These are phyloP conservation scores for Nemoura dubitans DNA, from an alignment of 2,888 invertebrate species.

Conservation along the genomic window DNA sequence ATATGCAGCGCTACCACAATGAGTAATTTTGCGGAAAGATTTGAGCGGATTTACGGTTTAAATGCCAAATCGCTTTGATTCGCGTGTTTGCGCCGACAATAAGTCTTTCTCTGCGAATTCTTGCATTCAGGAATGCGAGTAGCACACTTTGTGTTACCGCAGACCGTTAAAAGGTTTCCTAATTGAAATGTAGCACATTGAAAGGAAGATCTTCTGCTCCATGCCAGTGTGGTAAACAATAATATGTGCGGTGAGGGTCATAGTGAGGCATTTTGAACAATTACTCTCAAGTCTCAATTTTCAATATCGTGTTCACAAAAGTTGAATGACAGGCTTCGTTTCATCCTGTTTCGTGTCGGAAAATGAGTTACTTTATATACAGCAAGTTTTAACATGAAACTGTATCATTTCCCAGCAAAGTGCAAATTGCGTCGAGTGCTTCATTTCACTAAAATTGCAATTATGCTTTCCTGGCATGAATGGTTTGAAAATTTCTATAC, in stretches of 20 bases:
- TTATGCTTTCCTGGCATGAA: background rate
- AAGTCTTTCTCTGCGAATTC: background rate
- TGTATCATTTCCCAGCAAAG: background rate
- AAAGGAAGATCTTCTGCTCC: background rate
- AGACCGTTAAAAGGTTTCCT: background rate
- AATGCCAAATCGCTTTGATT: background rate
- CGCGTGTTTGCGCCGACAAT: background rate
- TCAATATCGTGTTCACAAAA: no score
- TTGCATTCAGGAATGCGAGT: background rate
- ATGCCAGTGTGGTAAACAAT: no score
- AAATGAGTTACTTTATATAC: no score
- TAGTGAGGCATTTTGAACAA: no score
- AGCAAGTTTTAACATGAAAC: background rate
- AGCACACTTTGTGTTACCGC: no score
- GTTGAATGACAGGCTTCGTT: no score
- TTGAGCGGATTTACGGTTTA: background rate
- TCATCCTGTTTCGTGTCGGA: no score
- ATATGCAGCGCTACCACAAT: background rate
- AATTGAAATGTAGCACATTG: background rate
- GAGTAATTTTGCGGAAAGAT: constrained; percentile 7
- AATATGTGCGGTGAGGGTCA: no score
- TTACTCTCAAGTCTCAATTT: no score
- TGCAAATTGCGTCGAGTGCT: background rate
- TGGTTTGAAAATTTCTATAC: background rate
- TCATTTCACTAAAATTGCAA: background rate